Percentiles rank a stretch among this genome's conserved stretches.
These are phyloP conservation scores for Andrena hattorfiana DNA, from an alignment of 2,888 invertebrate species.

Conservation along the genomic window DNA sequence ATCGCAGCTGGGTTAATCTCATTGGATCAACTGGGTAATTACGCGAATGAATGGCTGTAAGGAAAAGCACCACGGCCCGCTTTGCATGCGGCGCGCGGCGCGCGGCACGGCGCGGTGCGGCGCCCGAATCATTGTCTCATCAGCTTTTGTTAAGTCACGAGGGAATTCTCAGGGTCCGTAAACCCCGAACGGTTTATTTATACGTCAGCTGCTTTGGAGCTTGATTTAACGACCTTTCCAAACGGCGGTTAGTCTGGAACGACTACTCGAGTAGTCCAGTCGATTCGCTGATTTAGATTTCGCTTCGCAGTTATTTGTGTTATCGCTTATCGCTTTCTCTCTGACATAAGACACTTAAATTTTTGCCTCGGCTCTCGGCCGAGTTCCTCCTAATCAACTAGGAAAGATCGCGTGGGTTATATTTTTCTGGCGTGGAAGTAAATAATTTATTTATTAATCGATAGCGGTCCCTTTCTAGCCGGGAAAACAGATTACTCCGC, in stretches of 20 bases:
- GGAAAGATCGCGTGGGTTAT: neutral
- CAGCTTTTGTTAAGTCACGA: constrained; percentile 4
- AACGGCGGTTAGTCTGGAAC: neutral
- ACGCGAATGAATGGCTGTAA: neutral
- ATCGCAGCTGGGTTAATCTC: neutral
- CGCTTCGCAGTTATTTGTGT: neutral
- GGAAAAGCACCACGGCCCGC: neutral
- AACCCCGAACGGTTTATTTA: neutral
- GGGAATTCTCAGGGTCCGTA: neutral
- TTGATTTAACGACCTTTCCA: neutral
- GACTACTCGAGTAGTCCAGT: neutral
- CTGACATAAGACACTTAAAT: constrained; percentile 6
- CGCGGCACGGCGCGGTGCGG: neutral
- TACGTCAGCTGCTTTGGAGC: neutral
- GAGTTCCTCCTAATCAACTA: neutral
- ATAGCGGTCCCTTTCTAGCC: constrained; percentile 4
- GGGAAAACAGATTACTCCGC: constrained; percentile 8
- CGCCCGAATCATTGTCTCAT: neutral
- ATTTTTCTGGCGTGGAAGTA: neutral
- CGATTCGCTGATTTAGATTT: neutral
- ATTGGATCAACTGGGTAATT: constrained; percentile 6
- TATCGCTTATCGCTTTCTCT: constrained; percentile 11
- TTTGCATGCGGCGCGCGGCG: neutral
- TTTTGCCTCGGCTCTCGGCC: neutral
- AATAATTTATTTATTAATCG: constrained; percentile 3